A percentile compares a stretch with the other conserved stretches of the same genome.
Evolutionary conservation across 1,140 invertebrate species (phyloP).

Genomic region (Eriosoma lanigerum): DNA sequence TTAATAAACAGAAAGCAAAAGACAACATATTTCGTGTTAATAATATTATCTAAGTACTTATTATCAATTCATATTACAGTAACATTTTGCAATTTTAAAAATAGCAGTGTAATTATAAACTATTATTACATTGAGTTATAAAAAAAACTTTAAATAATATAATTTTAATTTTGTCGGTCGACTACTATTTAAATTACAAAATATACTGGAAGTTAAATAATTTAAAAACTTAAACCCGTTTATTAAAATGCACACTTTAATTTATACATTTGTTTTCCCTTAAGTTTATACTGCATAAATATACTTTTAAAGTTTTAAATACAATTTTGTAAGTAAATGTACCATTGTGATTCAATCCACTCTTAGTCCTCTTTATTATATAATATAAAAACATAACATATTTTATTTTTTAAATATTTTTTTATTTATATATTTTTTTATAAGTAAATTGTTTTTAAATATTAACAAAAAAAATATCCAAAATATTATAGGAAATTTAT

Average conservation of each 20-base stretch:
- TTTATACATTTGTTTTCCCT: neutral
- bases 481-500: too few species aligned
- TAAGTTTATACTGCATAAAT: slow-evolving; percentile 3
- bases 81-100: neutral
- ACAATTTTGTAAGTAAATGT: neutral
- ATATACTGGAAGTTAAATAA: neutral
- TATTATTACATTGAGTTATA: neutral
- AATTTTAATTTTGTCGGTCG: neutral
- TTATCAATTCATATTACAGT: too few species aligned
- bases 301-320: neutral
- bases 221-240: neutral
- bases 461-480: too few species aligned
- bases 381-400: too few species aligned
- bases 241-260: neutral
- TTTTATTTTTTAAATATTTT: too few species aligned
- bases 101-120: neutral
- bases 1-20: neutral
- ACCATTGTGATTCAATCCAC: too few species aligned
- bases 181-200: neutral
- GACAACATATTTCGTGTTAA: neutral
- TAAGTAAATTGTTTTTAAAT: too few species aligned
- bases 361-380: too few species aligned
- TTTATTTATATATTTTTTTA: too few species aligned
- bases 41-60: too few species aligned
- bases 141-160: neutral